Conservation (phyloP, 2,888 invertebrate species). For the Apodemia zela region DNA sequence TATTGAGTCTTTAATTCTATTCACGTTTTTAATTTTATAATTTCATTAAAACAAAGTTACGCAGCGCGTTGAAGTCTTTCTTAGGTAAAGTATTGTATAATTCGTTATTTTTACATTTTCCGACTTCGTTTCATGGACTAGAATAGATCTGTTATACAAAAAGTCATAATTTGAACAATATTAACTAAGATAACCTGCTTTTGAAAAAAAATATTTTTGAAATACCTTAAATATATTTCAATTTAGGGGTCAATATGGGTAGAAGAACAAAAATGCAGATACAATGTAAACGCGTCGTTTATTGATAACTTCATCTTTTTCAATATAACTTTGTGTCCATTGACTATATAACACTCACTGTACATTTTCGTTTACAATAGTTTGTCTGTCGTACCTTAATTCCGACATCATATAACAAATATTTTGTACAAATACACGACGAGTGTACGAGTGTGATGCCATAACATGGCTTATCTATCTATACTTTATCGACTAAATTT, state of each 20-base stretch:
- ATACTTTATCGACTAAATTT: conserved; percentile 63
- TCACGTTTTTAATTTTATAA: too few relatives aligned
- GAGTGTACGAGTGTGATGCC: conserved; percentile 36
- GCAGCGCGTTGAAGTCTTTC: conserved; percentile 48
- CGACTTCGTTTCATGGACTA: neutral
- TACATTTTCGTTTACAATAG: conserved; percentile 79
- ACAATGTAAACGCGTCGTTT: conserved; percentile 77
- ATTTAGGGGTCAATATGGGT: conserved; percentile 37
- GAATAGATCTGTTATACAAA: neutral
- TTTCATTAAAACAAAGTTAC: too few relatives aligned
- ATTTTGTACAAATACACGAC: conserved; percentile 78
- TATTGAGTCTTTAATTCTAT: too few relatives aligned
- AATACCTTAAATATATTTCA: neutral
- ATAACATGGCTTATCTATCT: conserved; percentile 55
- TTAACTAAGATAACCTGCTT: neutral
- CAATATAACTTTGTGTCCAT: conserved; percentile 80
- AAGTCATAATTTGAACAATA: neutral
- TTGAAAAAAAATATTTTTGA: neutral
- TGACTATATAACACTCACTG: conserved; percentile 82
- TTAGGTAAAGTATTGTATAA: conserved; percentile 28
- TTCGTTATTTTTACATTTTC: neutral
- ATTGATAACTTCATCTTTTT: conserved; percentile 77
- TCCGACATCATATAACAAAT: conserved; percentile 76
- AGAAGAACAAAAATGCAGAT: conserved; percentile 67
- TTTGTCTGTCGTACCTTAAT: conserved; percentile 76